Percentiles rank a stretch among this genome's conserved stretches.
phyloP scores from a whole-genome alignment of 1,140 invertebrate genomes.

The Drosophila neocordata region DNA sequence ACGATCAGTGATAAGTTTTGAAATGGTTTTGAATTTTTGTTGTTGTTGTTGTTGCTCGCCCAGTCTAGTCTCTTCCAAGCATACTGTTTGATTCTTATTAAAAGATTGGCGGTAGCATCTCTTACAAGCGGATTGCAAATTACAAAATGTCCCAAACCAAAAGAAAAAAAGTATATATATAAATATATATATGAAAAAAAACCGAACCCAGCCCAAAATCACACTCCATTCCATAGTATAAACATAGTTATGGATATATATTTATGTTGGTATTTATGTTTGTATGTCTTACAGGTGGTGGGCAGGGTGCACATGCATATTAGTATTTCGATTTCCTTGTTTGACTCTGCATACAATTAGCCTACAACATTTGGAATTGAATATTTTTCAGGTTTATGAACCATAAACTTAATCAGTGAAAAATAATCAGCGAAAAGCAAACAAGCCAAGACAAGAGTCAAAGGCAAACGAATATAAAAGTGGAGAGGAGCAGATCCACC shows the following conservation, averaged over 20 bases:
- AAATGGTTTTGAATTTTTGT: conserved; percentile 79
- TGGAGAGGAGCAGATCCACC: background rate
- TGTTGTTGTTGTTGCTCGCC: background rate
- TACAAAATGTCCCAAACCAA: conserved; percentile 62
- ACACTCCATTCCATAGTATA: conserved; percentile 45
- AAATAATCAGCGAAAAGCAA: conserved; percentile 67
- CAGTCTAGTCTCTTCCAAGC: background rate
- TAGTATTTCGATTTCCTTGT: background rate
- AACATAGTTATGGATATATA: background rate
- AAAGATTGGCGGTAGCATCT: conserved; percentile 78
- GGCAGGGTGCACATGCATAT: conserved; percentile 26
- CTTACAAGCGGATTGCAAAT: conserved; percentile 73
- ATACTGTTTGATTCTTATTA: conserved; percentile 81
- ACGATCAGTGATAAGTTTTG: conserved; percentile 77
- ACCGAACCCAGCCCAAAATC: conserved; percentile 56
- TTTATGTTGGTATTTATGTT: too few relatives aligned
- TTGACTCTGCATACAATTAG: conserved; percentile 74
- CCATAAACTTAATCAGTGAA: conserved; percentile 67
- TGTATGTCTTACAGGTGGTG: background rate
- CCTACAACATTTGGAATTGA: conserved; percentile 62
- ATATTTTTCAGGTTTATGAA: conserved; percentile 64
- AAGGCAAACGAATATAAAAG: conserved; percentile 23
- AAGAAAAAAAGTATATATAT: too few relatives aligned
- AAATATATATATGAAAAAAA: too few relatives aligned
- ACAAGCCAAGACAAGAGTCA: conserved; percentile 50